Percentiles rank a stretch among this genome's conserved stretches.
Evolutionary conservation across 2,888 invertebrate genomes (phyloP).

Genomic region (Phragmatobia fuliginosa): DNA sequence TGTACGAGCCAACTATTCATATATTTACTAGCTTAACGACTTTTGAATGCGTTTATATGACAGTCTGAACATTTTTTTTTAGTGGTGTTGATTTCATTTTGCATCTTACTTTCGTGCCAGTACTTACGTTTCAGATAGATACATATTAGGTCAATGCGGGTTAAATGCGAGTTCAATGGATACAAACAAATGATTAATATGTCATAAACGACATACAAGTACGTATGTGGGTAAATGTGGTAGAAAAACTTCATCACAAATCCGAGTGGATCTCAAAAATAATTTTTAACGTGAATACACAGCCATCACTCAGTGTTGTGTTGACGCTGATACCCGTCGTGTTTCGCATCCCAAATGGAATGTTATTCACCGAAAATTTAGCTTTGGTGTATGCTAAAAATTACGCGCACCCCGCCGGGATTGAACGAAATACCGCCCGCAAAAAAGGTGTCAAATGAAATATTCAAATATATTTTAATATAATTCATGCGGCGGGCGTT

Average conservation of each 20-base stretch:
- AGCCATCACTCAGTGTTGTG: conserved; percentile 82
- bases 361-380: conserved; percentile 84
- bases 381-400: conserved; percentile 84
- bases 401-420: conserved; percentile 81
- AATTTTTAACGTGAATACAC: conserved; percentile 75
- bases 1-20: conserved; percentile 54
- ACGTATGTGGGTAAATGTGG: conserved; percentile 42
- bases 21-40: conserved; percentile 66
- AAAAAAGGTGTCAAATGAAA: conserved; percentile 87
- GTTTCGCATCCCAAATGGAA: conserved; percentile 84
- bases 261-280: conserved; percentile 73
- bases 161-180: not conserved
- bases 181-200: conserved; percentile 32
- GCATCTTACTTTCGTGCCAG: not conserved
- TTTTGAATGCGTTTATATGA: conserved; percentile 46
- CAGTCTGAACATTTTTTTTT: not conserved
- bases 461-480: conserved; percentile 88
- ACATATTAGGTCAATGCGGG: not conserved
- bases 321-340: conserved; percentile 84
- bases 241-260: conserved; percentile 60
- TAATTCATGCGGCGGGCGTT: conserved; percentile 87
- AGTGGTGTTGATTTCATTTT: not conserved
- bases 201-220: conserved; percentile 25
- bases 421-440: conserved; percentile 85
- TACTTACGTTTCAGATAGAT: not conserved